These are phyloP conservation scores for Pedionomus torquatus DNA, from an alignment of 2,113 vertebrate genomes.

Conservation along the genomic window DNA sequence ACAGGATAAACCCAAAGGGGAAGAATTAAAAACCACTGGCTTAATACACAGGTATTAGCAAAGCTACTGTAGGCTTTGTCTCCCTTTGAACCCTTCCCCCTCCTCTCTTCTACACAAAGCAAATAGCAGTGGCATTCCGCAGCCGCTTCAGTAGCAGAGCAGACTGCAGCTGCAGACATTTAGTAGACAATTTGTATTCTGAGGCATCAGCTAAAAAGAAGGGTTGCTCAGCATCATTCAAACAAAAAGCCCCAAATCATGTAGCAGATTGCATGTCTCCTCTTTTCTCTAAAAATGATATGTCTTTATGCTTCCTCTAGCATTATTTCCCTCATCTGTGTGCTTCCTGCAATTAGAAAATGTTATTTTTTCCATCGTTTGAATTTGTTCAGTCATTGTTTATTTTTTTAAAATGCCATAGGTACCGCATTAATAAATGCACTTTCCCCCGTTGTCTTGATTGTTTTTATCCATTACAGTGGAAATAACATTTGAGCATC, in stretches of 20 bases:
- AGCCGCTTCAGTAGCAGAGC: neutral
- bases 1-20: neutral
- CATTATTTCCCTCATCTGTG: neutral
- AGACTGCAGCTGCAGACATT: conserved; percentile 51
- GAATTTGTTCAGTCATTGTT: neutral
- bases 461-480: neutral
- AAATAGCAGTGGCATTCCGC: neutral
- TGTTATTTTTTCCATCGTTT: neutral
- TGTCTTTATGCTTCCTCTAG: neutral
- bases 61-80: neutral
- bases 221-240: neutral
- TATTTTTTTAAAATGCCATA: neutral
- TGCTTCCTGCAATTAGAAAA: neutral
- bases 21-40: neutral
- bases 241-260: neutral
- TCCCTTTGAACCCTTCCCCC: neutral
- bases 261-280: neutral
- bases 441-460: neutral
- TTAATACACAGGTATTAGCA: neutral
- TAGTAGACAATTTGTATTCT: conserved; percentile 24
- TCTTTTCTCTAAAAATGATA: neutral
- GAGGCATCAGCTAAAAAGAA: conserved; percentile 28
- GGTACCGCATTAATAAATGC: neutral
- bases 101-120: neutral
- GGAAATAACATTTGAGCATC: neutral